phyloP scores from a whole-genome alignment of 2,888 invertebrate genomes.

The Mallateleia sp. region DNA sequence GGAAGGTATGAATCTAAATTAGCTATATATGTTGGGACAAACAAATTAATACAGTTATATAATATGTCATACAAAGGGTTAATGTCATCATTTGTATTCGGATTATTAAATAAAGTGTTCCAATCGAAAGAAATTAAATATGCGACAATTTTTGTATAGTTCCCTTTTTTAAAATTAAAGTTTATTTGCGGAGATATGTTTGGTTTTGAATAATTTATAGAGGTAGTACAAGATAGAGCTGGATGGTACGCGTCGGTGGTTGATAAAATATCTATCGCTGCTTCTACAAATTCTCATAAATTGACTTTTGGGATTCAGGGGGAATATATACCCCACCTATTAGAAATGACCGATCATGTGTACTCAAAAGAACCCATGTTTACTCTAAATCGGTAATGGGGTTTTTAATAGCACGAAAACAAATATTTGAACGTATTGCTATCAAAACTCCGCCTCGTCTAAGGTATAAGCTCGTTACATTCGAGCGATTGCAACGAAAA shows the following conservation, averaged over 20 bases:
- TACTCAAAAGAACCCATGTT: not conserved
- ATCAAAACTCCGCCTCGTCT: constrained; percentile 7
- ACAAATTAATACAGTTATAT: not conserved
- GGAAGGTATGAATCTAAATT: not conserved
- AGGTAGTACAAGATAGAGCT: too few species aligned
- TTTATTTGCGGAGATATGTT: not conserved
- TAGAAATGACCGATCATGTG: not conserved
- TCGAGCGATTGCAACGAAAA: not conserved
- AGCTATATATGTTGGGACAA: not conserved
- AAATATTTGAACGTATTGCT: not conserved
- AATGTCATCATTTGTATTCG: not conserved
- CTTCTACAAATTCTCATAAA: not conserved
- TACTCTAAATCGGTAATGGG: not conserved
- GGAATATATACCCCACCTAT: constrained; percentile 6
- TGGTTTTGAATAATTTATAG: not conserved
- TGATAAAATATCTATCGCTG: too few species aligned
- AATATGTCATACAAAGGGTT: not conserved
- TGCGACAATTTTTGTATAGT: not conserved
- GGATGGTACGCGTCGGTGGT: too few species aligned
- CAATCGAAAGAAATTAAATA: not conserved
- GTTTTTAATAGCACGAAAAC: not conserved
- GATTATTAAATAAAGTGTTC: not conserved
- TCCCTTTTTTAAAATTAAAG: not conserved
- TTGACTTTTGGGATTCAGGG: not conserved
- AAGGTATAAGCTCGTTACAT: not conserved